Conservation (phyloP, 2,888 invertebrate species). For the Meiosimyza decipiens region DNA sequence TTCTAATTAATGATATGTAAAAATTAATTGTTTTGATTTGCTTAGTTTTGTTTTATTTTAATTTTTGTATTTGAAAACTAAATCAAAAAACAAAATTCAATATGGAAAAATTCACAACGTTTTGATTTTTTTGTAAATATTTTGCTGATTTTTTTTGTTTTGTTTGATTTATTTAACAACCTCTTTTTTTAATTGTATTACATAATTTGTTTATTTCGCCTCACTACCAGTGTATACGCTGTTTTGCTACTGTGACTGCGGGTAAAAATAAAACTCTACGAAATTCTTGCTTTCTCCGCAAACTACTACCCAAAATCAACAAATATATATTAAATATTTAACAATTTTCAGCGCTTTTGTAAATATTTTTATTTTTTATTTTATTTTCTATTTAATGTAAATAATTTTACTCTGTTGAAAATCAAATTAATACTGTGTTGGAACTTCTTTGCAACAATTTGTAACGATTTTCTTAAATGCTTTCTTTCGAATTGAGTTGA, state of each 20-base stretch:
- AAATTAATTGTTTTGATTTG: slow-evolving; percentile 30
- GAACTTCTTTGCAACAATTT: slow-evolving; percentile 52
- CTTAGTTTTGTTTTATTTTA: slow-evolving; percentile 13
- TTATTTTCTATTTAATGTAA: slow-evolving; percentile 1
- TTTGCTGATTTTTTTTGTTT: slow-evolving; percentile 47
- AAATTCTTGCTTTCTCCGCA: too few relatives aligned
- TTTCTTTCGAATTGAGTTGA: too few relatives aligned
- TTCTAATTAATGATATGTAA: slow-evolving; percentile 33
- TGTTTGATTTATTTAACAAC: slow-evolving; percentile 54
- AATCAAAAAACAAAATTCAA: neutral
- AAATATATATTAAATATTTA: neutral
- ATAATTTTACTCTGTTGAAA: slow-evolving; percentile 2
- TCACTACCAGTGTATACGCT: neutral
- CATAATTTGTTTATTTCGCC: neutral
- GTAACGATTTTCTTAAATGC: slow-evolving; percentile 43
- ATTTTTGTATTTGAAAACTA: slow-evolving; percentile 1
- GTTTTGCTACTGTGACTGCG: too few relatives aligned
- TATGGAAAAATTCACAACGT: slow-evolving; percentile 21
- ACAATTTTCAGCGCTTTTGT: slow-evolving; percentile 2
- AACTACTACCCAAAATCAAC: neutral
- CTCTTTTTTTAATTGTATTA: neutral
- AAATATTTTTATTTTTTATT: slow-evolving; percentile 11
- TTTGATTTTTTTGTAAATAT: slow-evolving; percentile 27
- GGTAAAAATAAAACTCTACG: too few relatives aligned
- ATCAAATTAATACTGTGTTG: neutral